A percentile compares a stretch with the other conserved stretches of the same genome.
phyloP scores from a whole-genome alignment of 2,888 invertebrate genomes.

The Silvanus unidentatus region DNA sequence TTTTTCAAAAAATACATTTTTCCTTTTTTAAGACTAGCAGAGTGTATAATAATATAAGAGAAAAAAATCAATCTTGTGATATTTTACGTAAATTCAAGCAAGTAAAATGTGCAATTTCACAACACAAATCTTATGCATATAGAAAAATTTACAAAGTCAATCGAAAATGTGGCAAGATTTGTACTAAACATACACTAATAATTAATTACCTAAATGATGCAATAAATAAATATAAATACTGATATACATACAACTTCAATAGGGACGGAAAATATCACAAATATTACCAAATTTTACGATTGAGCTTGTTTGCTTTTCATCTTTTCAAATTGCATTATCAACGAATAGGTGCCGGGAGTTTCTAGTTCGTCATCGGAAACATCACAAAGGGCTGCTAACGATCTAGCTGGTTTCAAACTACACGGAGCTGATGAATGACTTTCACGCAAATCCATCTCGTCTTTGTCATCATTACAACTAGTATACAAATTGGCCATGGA shows the following conservation, averaged over 20 bases:
- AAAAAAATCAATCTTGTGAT: not conserved
- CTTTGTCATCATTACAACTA: slow-evolving; percentile 15
- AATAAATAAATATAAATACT: slow-evolving; percentile 4
- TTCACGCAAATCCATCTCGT: slow-evolving; percentile 3
- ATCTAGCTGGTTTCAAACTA: slow-evolving; percentile 59
- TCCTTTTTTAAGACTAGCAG: too few species aligned
- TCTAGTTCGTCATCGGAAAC: slow-evolving; percentile 53
- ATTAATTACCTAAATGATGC: slow-evolving; percentile 6
- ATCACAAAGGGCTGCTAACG: slow-evolving; percentile 63
- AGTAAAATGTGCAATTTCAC: too few species aligned
- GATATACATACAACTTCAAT: slow-evolving; percentile 7
- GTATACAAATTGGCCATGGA: slow-evolving; percentile 27
- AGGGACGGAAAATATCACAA: slow-evolving; percentile 17
- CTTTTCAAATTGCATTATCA: slow-evolving; percentile 79
- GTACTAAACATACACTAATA: slow-evolving; percentile 11
- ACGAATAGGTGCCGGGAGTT: slow-evolving; percentile 61
- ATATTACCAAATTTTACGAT: slow-evolving; percentile 19
- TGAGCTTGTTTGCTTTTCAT: slow-evolving; percentile 53
- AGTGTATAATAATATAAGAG: too few species aligned
- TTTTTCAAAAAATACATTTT: too few species aligned
- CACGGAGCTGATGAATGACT: slow-evolving; percentile 23
- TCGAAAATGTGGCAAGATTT: slow-evolving; percentile 19
- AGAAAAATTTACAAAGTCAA: too few species aligned
- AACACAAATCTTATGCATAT: not conserved
- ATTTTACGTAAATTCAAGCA: not conserved